These are phyloP conservation scores for Nothobranchius kuhntae DNA, from an alignment of 2,113 vertebrate genomes.

Conservation along the genomic window DNA sequence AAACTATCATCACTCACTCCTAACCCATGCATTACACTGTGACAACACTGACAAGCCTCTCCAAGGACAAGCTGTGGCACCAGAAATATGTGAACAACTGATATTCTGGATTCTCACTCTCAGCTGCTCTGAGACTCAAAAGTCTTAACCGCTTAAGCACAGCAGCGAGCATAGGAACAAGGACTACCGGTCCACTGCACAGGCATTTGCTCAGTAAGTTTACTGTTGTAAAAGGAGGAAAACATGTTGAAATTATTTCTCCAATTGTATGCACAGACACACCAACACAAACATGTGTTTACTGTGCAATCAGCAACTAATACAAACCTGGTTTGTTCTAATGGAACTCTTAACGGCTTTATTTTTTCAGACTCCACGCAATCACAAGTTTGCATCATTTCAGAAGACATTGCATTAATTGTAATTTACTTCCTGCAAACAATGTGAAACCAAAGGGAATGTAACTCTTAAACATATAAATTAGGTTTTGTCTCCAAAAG, in stretches of 20 bases:
- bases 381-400: neutral
- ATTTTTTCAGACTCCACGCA: constrained; percentile 3
- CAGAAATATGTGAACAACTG: neutral
- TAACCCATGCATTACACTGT: neutral
- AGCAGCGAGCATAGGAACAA: neutral
- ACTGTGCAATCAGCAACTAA: constrained; percentile 5
- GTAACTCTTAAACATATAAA: neutral
- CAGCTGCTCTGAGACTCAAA: neutral
- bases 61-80: neutral
- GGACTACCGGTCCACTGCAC: neutral
- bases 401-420: neutral
- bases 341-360: neutral
- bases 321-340: constrained; percentile 13
- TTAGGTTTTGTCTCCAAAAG: neutral
- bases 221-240: neutral
- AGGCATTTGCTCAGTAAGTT: neutral
- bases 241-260: neutral
- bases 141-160: neutral
- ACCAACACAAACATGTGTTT: neutral
- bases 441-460: neutral
- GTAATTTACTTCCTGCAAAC: neutral
- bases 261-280: neutral
- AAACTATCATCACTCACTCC: neutral
- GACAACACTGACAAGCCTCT: neutral
- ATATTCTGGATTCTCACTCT: neutral